Conservation (phyloP, 2,888 invertebrate species). For the Parascotia fuliginaria region DNA sequence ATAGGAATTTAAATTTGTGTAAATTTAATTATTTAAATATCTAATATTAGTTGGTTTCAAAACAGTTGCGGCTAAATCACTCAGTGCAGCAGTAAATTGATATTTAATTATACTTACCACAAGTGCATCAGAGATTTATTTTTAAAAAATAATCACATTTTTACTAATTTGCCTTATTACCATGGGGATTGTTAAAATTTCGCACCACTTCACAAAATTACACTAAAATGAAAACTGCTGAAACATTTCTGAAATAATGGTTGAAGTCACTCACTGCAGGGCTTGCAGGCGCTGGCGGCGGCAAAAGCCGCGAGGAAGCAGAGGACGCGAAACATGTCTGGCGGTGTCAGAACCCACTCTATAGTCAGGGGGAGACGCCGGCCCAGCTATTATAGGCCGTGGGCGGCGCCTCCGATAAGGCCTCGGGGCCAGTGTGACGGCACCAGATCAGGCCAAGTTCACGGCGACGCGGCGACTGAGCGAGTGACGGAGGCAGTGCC, state of each 20-base stretch:
- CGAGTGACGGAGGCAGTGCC: constrained; percentile 60
- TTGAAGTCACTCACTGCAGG: constrained; percentile 81
- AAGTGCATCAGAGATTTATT: constrained; percentile 8
- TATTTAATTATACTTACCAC: constrained; percentile 23
- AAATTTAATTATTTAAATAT: too few species aligned
- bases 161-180: not conserved
- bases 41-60: too few species aligned
- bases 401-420: constrained; percentile 81
- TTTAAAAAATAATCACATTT: constrained; percentile 5
- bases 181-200: not conserved
- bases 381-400: constrained; percentile 84
- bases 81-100: not conserved
- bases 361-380: constrained; percentile 80
- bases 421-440: constrained; percentile 78
- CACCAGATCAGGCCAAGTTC: constrained; percentile 80
- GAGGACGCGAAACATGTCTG: constrained; percentile 81
- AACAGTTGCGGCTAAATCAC: too few species aligned
- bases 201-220: constrained; percentile 29
- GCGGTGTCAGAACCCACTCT: constrained; percentile 73
- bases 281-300: constrained; percentile 72
- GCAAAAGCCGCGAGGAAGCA: constrained; percentile 68
- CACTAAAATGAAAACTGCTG: constrained; percentile 25
- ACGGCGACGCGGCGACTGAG: constrained; percentile 77
- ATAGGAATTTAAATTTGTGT: constrained; percentile 53
- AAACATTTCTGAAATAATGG: constrained; percentile 20